These are phyloP conservation scores for Falco concolor DNA, from an alignment of 2,797 vertebrate genomes.

Conservation along the genomic window DNA sequence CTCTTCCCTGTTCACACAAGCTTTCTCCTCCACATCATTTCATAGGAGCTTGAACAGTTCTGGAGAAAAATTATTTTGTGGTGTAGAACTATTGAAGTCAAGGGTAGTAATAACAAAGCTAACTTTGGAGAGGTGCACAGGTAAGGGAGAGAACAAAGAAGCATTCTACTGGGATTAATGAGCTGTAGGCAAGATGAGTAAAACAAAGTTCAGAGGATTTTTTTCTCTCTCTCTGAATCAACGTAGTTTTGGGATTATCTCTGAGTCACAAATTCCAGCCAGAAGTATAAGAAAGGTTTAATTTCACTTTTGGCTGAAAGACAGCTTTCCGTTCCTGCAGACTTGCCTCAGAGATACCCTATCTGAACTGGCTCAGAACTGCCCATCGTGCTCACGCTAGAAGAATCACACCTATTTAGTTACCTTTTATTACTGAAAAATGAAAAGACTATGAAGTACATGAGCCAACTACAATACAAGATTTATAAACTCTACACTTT, in stretches of 20 bases:
- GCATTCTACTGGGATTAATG: not conserved
- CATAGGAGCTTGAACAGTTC: not conserved
- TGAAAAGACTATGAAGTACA: constrained; percentile 18
- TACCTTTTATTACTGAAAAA: constrained; percentile 34
- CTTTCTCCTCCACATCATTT: not conserved
- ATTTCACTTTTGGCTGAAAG: constrained; percentile 61
- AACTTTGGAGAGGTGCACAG: not conserved
- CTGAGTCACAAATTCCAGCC: constrained; percentile 56
- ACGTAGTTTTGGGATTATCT: constrained; percentile 33
- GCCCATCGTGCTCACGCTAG: not conserved
- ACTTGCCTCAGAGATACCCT: constrained; percentile 45
- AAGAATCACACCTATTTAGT: constrained; percentile 53
- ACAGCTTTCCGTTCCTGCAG: constrained; percentile 44
- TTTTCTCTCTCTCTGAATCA: not conserved
- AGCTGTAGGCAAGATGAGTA: not conserved
- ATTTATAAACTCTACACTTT: not conserved
- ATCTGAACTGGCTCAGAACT: constrained; percentile 38
- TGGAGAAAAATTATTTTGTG: not conserved
- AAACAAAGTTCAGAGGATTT: not conserved
- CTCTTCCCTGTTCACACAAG: not conserved
- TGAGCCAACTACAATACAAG: not conserved
- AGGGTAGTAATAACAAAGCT: not conserved
- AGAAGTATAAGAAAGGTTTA: constrained; percentile 10
- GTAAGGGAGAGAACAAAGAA: not conserved
- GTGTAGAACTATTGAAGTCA: not conserved